Percentiles rank a stretch among this genome's conserved stretches.
phyloP scores from a whole-genome alignment of 1,140 invertebrate species.

The Calosoma granatense region DNA sequence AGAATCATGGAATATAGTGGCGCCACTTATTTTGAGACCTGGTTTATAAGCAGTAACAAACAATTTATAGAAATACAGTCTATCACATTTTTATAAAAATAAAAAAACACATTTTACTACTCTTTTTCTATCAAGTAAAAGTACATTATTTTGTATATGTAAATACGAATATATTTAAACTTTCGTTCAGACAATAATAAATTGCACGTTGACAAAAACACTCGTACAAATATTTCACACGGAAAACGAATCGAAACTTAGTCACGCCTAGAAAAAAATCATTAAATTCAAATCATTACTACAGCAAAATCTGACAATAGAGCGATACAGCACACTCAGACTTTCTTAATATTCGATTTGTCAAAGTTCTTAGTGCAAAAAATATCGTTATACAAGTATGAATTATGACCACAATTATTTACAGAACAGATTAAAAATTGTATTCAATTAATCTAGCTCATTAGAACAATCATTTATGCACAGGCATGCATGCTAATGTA shows the following conservation, averaged over 20 bases:
- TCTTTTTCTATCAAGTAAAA: no score
- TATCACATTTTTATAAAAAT: no score
- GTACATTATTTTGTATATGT: no score
- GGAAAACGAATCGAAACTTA: neutral
- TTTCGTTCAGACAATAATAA: no score
- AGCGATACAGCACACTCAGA: neutral
- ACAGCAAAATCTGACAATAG: no score
- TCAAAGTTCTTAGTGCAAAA: neutral
- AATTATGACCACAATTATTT: neutral
- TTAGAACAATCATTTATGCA: conserved; percentile 3
- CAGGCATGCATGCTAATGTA: neutral
- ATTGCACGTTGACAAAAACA: no score
- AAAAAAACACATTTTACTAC: no score
- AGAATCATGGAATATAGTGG: no score
- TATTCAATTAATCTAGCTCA: conserved; percentile 1
- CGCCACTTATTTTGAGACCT: no score
- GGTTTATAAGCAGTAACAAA: no score
- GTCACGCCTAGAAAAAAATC: neutral
- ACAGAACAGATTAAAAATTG: conserved; percentile 1
- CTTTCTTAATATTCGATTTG: neutral
- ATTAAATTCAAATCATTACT: neutral
- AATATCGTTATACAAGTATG: neutral
- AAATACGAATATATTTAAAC: no score
- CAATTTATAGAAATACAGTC: no score
- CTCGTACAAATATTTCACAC: neutral